Conservation (phyloP, 1,140 invertebrate species). For the Bactericera cockerelli region DNA sequence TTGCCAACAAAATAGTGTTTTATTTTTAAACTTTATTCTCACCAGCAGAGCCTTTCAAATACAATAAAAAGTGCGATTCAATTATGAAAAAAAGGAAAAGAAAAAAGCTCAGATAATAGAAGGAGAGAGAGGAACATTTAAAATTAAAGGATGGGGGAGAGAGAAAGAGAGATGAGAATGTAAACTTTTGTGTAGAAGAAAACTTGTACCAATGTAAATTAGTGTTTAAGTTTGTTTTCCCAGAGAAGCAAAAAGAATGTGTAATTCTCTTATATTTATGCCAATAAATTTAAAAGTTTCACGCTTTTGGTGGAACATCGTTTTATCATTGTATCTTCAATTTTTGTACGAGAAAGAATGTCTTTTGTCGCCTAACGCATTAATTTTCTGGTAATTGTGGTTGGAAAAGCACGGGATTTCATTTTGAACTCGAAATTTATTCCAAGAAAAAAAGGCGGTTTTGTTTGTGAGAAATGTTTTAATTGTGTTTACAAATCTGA, state of each 20-base stretch:
- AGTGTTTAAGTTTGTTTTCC: conserved; percentile 6
- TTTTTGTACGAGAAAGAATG: background rate
- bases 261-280: conserved; percentile 5
- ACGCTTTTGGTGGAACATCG: background rate
- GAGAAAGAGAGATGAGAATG: background rate
- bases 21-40: too few relatives aligned
- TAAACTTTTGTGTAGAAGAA: conserved; percentile 5
- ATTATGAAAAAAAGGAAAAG: too few relatives aligned
- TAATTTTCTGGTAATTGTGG: background rate
- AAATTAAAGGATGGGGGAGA: background rate
- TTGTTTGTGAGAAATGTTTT: background rate
- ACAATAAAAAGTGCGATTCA: too few relatives aligned
- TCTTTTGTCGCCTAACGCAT: background rate
- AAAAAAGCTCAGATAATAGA: too few relatives aligned
- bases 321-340: background rate
- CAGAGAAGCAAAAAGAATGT: background rate
- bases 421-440: too few relatives aligned
- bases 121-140: too few relatives aligned
- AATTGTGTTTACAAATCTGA: background rate
- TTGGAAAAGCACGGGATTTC: too few relatives aligned
- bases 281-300: conserved; percentile 8
- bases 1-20: too few relatives aligned
- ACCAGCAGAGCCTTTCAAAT: too few relatives aligned
- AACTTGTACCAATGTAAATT: conserved; percentile 7
- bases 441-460: too few relatives aligned